A percentile compares a stretch with the other conserved stretches of the same genome.
Conservation (phyloP, 2,888 invertebrate species). For the Mythimna vitellina region DNA sequence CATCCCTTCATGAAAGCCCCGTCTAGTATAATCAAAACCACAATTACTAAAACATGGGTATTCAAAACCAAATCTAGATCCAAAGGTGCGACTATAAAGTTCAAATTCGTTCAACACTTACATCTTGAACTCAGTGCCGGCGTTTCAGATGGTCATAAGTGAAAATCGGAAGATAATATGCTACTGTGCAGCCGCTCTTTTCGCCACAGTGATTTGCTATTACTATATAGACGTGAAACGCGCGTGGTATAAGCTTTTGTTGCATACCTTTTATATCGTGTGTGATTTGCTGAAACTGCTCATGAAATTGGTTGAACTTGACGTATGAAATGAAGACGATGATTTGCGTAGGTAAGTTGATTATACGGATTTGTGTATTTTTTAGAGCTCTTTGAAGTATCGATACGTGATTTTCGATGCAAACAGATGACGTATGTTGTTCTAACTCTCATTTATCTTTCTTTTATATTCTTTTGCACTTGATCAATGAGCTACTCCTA, state of each 20-base stretch:
- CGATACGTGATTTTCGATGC: not conserved
- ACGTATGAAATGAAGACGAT: conserved; percentile 74
- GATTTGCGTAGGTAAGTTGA: conserved; percentile 67
- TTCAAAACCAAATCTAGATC: conserved; percentile 30
- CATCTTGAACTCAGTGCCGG: conserved; percentile 47
- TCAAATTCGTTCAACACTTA: conserved; percentile 44
- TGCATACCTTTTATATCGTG: conserved; percentile 83
- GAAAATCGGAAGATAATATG: conserved; percentile 79
- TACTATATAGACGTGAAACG: conserved; percentile 82
- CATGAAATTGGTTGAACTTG: conserved; percentile 85
- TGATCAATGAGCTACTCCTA: not conserved
- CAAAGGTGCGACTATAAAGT: conserved; percentile 36
- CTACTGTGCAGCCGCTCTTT: conserved; percentile 73
- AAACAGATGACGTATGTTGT: not conserved
- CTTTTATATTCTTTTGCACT: not conserved
- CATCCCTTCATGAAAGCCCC: conserved; percentile 2
- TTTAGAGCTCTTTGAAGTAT: not conserved
- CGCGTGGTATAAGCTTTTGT: conserved; percentile 83
- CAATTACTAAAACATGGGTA: conserved; percentile 26
- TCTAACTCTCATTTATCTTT: not conserved
- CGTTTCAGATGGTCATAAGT: conserved; percentile 86
- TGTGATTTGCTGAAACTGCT: conserved; percentile 85
- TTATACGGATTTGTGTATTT: not conserved
- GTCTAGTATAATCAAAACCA: not conserved
- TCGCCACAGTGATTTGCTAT: conserved; percentile 75